phyloP scores from a whole-genome alignment of 2,888 invertebrate genomes.

The Acrobasis consociella region DNA sequence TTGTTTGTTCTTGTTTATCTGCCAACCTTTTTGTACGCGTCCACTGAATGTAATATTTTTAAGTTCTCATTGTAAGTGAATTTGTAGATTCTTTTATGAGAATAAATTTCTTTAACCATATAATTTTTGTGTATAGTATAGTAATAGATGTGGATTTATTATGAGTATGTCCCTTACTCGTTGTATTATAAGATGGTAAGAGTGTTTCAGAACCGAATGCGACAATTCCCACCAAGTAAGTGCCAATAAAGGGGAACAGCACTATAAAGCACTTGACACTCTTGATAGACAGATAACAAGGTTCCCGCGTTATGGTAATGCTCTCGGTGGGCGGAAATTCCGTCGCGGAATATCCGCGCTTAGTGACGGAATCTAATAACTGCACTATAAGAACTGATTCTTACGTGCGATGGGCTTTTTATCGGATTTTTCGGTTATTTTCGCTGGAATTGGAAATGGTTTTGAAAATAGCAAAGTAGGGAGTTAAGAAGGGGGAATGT shows the following conservation, averaged over 20 bases:
- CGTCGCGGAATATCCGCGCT: not conserved
- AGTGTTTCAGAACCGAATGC: no score
- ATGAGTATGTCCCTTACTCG: no score
- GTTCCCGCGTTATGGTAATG: conserved; percentile 17
- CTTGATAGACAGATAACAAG: conserved; percentile 12
- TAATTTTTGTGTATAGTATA: no score
- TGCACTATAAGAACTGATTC: conserved; percentile 8
- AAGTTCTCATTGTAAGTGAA: no score
- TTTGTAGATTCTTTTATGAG: no score
- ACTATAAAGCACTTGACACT: not conserved
- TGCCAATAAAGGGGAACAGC: not conserved
- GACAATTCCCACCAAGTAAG: not conserved
- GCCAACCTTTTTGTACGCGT: no score
- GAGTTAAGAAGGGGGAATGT: not conserved
- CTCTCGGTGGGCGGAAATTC: not conserved
- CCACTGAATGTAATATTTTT: no score
- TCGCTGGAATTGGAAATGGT: not conserved
- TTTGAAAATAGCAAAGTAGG: not conserved
- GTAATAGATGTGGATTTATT: no score
- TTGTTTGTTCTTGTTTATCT: no score
- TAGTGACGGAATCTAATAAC: conserved; percentile 16
- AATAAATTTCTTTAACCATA: no score
- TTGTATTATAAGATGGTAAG: no score
- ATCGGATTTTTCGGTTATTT: conserved; percentile 2
- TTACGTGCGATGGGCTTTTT: not conserved